Base-by-base conservation (phyloP, 2,888 invertebrate genomes). In the Trichacis sp. region DNA sequence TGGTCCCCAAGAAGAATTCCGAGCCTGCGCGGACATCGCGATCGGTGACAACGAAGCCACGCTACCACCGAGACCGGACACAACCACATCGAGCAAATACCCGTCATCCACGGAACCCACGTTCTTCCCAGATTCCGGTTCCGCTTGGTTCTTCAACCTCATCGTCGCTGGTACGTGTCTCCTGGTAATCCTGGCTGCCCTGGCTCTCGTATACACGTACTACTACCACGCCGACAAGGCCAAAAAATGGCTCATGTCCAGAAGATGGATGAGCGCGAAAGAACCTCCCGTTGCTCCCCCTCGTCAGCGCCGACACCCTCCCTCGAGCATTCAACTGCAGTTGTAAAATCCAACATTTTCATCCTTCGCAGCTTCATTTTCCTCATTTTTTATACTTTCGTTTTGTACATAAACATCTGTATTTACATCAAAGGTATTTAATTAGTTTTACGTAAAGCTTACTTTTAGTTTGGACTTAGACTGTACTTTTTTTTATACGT, bases 1-100 rank as follows among this genome's bases (percentile, higher is more conserved):
- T 77, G 95, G 95, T 0, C 92, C 92, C 0, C 95, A 95, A 79
- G 95, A 95, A 80, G 94, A 95, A 77, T 95, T 95, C 77, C 88
- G 95, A 15, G 92, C 93, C 0, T 95, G 95, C 72, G 91, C 95
- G 0, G 95, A 95, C 76, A 90, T 94, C 43, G 87, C 91, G 12
- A 90, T 95, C 36, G 90, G 89, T 1, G 89, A 89, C 58, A 78
- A 82, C 15, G 86, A 86, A 46, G 78, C 81, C 46, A 77, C 82
- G 20, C 84, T 87, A 58, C 82, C 86, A 0, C 75, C 76, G 11
- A 77, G 84, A 17, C 87, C 87, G 4, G 85, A 87, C 74, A 86
- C 87, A 0, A 82, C 85, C 0, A 81, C 84, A 55, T 85, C 86
- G 3, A 86, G 84, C 11, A 48, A 74, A 76, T 82, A 87, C 77